Evolutionary conservation across 2,888 invertebrate genomes (phyloP), one percentile per base, ranked within the genome.

Genomic region (Oxytorus armatus): DNA sequence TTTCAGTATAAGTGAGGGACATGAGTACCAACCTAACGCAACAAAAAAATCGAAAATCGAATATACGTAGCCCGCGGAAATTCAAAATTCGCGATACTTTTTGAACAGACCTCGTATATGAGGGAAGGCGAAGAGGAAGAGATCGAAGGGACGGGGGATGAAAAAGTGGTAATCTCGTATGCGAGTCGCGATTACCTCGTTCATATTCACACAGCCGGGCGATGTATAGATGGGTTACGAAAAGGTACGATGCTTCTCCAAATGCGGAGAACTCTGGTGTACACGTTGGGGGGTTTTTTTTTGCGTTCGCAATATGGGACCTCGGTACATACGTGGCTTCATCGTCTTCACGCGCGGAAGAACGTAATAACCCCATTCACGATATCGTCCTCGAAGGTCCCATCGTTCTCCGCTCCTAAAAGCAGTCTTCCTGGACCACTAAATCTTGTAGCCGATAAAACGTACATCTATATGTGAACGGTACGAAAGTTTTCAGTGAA

Each of bases 141-240:
- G 55, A 39, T 59, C 11, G 51, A 21, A 33, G 21, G 39, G 33
- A 57, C 74, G 72, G 73, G 69, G n/a, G n/a, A n/a, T n/a, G n/a
- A 57, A 25, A 53, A 14, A 23, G n/a, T n/a, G n/a, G n/a, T 25
- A 51, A 83, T 83, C 65, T 70, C 49, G 82, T 80, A 83, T 83
- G 83, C 80, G 51, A 72, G 66, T 47, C 77, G 57, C 78, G 83
- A 75, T 66, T 63, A 36, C 51, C 49, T 73, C 80, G 49, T 83
- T 53, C 74, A 76, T 83, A 80, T 68, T 68, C 78, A 80, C 65
- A 57, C 63, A 53, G 72, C 61, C 47, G 21, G 72, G 25, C 49
- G 14, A 18, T 36, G n/a, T 29, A 18, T 57, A 70, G 21, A 3
- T 51, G 51, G 51, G n/a, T n/a, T n/a, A n/a, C n/a, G n/a, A 8